Base-by-base conservation (phyloP, 2,888 invertebrate species). In the Noctua comes region DNA sequence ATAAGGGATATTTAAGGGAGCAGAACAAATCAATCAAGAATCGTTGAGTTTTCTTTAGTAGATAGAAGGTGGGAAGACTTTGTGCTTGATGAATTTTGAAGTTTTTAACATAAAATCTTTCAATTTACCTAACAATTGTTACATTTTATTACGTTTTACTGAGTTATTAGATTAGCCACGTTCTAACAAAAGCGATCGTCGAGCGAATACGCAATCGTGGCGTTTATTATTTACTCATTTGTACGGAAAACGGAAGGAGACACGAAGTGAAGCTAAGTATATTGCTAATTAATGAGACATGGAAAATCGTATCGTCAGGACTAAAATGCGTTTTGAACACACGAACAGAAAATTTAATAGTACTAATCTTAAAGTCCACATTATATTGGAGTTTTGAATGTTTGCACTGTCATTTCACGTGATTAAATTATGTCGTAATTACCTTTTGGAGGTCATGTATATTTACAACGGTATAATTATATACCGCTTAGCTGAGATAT, bases 341-440 rank as follows among this genome's bases (percentile, higher is more conserved):
- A 85, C 73, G 48, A 78, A 77, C 69, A 74, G 72, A 83, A 86
- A 80, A 84, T 79, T 48, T 74, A 76, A 82, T 76, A 82, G 66
- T 57, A 82, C 84, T 78, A 85, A 85, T 83, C 81, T 71, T 57
- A 80, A 86, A 88, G 86, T 88, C 83, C 86, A 89, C 80, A 84
- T 84, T 80, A 81, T 81, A 83, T 86, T 82, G 76, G 79, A 80
- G 75, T 83, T 80, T 82, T 59, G 27, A 40, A 71, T 88, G 80
- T 85, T 88, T 85, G 51, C 68, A 62, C 68, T 80, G 77, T 85
- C 76, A 87, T 85, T 88, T 84, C 40, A 36, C 73, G 64, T 76
- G 70, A 83, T 82, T 86, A 80, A 76, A 74, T 79, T 75, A 76
- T 81, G 65, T 77, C 21, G 66, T 36, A 77, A 77, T 72, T 76